Percentiles rank a stretch among this genome's conserved stretches.
These are phyloP conservation scores for Paramormyrops kingsleyae DNA, from an alignment of 2,113 vertebrate species.

Conservation along the genomic window DNA sequence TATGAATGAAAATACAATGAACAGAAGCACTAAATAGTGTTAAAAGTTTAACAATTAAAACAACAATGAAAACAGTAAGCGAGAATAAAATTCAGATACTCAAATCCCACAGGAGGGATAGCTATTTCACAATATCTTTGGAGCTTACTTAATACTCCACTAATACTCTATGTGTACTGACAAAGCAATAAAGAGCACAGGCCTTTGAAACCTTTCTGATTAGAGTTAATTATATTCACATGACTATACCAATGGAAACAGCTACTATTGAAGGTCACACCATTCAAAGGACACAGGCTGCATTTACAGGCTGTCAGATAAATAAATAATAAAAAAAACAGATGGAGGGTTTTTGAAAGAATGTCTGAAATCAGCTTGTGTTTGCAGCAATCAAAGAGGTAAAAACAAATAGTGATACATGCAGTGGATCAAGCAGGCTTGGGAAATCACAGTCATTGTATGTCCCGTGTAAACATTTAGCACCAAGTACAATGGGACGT, in stretches of 20 bases:
- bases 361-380: background rate
- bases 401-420: background rate
- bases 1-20: background rate
- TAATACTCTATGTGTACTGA: background rate
- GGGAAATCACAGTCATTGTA: background rate
- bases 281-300: background rate
- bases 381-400: background rate
- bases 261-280: background rate
- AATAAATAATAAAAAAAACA: background rate
- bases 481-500: background rate
- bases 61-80: background rate
- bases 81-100: background rate
- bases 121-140: background rate
- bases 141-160: background rate
- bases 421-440: background rate
- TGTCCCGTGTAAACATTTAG: background rate
- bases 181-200: background rate
- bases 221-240: background rate
- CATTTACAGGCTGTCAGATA: background rate
- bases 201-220: background rate
- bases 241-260: background rate
- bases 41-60: background rate
- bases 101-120: background rate
- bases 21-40: background rate
- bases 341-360: background rate